Base-by-base conservation (phyloP, 2,888 invertebrate genomes). In the Chesias legatella region DNA sequence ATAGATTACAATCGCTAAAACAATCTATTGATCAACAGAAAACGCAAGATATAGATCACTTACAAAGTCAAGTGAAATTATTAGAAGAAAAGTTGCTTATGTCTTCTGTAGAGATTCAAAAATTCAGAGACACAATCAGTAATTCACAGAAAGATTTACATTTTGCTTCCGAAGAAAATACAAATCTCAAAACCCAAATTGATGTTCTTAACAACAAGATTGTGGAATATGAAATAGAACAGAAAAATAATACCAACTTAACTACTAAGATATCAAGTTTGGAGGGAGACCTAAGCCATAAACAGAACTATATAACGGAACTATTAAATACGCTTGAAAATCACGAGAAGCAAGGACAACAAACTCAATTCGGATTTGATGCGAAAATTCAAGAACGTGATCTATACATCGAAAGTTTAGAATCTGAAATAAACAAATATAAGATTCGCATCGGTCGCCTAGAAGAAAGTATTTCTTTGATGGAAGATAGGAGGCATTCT, bases 341-440 rank as follows among this genome's bases (percentile, higher is more conserved):
- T 39, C 56, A 77, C 22, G 76, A 78, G 45, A 72, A 79, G 60
- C 73, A 73, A 52, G 65, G 81, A 40, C 75, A 60, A 49, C 88
- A 83, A 64, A 63, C 77, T 26, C 75, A 77, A 51, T 81, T 73
- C 63, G 89, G 90, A 2, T 80, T 90, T 34, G 90, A 93, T 47
- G 92, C 92, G 1, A 94, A 94, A 75, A 71, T 95, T 7, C 93
- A 93, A 66, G 94, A 95, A 70, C 86, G 93, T 46, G 92, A 94
- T 64, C 86, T 93, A 31, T 93, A 92, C 48, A 92, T 94, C 38
- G 94, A 95, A 72, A 92, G 90, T 24, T 79, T 94, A 42, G 93
- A 94, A 70, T 74, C 86, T 17, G 94, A 94, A 60, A 86, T 93
- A 33, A 78, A 71, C 1, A 91, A 91, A 58, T 91, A 92, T 38